phyloP scores from a whole-genome alignment of 2,797 vertebrate species.

The Tokudaia muenninki region DNA sequence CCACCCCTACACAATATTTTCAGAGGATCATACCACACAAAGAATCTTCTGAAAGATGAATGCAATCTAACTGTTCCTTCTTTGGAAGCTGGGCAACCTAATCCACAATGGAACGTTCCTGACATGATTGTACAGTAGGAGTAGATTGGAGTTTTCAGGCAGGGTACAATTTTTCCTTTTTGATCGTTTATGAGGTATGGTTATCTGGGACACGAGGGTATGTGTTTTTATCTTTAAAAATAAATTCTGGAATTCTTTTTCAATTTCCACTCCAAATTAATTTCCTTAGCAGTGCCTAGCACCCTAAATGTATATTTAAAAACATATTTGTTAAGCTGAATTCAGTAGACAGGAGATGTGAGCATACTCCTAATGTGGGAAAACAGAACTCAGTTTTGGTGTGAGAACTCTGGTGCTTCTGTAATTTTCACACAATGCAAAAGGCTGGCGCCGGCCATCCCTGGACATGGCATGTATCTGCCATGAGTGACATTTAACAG shows the following conservation, averaged over 20 bases:
- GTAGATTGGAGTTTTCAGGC: neutral
- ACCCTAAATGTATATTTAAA: neutral
- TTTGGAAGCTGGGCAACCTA: neutral
- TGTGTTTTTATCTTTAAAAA: neutral
- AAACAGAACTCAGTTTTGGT: neutral
- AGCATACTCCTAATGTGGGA: neutral
- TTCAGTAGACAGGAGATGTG: neutral
- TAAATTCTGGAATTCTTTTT: neutral
- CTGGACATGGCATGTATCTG: neutral
- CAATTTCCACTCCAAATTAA: neutral
- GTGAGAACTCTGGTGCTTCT: neutral
- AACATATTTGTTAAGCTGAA: conserved; percentile 27
- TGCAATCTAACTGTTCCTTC: neutral
- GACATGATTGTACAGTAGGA: neutral
- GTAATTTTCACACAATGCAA: neutral
- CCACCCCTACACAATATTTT: neutral
- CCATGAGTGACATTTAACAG: neutral
- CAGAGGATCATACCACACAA: neutral
- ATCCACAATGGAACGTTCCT: neutral
- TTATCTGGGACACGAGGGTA: neutral
- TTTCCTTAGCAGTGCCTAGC: neutral
- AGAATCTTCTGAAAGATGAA: neutral
- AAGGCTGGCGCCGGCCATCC: neutral
- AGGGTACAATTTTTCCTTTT: neutral
- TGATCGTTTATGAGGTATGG: neutral